phyloP scores from a whole-genome alignment of 1,140 invertebrate species.

The Aporrectodea caliginosa region DNA sequence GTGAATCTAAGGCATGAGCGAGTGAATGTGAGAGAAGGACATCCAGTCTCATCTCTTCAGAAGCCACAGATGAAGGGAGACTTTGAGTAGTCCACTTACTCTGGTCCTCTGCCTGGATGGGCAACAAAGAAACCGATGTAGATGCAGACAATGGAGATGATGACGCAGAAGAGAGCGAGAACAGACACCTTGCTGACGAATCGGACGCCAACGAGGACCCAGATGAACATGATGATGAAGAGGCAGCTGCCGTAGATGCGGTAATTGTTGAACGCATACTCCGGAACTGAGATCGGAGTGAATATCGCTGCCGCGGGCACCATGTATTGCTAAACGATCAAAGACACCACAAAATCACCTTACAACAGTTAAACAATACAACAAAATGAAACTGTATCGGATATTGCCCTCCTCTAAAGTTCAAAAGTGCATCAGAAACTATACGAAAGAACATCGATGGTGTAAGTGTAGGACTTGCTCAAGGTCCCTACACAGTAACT shows the following conservation, averaged over 20 bases:
- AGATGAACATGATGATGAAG: constrained; percentile 82
- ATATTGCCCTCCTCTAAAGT: background rate
- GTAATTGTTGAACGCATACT: constrained; percentile 74
- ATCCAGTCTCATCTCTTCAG: no score
- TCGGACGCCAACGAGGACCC: constrained; percentile 94
- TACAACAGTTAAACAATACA: background rate
- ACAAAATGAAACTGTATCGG: background rate
- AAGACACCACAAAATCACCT: background rate
- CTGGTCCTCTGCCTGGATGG: constrained; percentile 72
- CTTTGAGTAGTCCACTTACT: no score
- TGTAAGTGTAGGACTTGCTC: background rate
- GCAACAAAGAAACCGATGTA: constrained; percentile 87
- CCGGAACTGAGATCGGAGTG: constrained; percentile 39
- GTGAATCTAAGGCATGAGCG: no score
- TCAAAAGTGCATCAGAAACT: background rate
- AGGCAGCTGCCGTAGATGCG: constrained; percentile 90
- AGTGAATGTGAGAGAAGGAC: no score
- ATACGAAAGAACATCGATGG: no score
- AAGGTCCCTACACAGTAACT: no score
- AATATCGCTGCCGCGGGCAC: constrained; percentile 62
- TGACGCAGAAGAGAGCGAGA: constrained; percentile 89
- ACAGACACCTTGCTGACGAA: constrained; percentile 99
- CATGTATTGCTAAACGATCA: constrained; percentile 89
- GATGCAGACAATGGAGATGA: constrained; percentile 90
- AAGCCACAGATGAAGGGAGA: no score